These are phyloP conservation scores for Dolichallabes microphthalmus DNA, from an alignment of 2,113 vertebrate species.

Conservation along the genomic window DNA sequence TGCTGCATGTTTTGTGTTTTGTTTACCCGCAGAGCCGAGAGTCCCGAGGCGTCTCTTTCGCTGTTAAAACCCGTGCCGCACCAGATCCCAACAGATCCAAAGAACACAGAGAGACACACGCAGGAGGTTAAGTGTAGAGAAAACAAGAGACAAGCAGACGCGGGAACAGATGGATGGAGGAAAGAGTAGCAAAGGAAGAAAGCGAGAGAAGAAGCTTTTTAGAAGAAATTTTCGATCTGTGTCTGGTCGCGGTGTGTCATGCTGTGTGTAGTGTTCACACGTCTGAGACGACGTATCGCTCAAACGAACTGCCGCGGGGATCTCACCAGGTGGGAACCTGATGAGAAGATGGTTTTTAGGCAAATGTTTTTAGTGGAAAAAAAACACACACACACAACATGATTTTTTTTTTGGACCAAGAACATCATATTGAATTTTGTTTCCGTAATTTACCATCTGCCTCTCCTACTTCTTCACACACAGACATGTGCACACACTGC, in stretches of 20 bases:
- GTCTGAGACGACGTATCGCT: background rate
- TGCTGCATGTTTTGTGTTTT: background rate
- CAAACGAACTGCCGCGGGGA: constrained; percentile 4
- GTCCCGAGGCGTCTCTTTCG: background rate
- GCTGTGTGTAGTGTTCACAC: constrained; percentile 3
- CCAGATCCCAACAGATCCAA: background rate
- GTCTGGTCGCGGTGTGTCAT: constrained; percentile 13
- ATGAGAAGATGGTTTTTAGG: background rate
- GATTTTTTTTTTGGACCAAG: background rate
- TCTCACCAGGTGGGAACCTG: background rate
- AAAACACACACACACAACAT: background rate
- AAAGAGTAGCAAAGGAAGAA: background rate
- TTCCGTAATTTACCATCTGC: background rate
- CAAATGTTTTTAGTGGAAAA: background rate
- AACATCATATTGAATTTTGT: background rate
- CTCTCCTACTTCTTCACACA: background rate
- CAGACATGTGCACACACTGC: constrained; percentile 5
- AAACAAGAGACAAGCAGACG: background rate
- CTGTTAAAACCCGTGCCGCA: background rate
- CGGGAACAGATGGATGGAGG: background rate
- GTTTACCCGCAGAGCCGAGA: background rate
- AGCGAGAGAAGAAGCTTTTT: background rate
- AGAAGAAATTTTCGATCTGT: constrained; percentile 39
- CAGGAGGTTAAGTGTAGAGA: background rate
- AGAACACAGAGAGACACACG: background rate